These are phyloP conservation scores for Mionectes olivaceus DNA, from an alignment of 2,797 vertebrate genomes.

Conservation along the genomic window DNA sequence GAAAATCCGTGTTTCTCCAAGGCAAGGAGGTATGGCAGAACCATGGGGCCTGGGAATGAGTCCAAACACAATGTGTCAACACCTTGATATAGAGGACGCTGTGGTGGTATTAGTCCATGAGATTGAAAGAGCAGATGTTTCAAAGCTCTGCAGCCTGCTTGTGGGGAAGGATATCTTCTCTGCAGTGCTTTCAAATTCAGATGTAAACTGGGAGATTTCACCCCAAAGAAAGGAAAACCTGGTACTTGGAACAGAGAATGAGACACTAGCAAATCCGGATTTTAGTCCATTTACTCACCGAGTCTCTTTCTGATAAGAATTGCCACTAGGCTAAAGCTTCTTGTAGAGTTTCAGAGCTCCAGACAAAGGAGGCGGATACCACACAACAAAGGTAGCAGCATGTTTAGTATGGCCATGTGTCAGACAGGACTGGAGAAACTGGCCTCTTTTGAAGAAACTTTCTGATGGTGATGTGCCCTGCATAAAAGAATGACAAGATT, in stretches of 20 bases:
- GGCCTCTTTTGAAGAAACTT: background rate
- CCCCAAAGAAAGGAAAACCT: background rate
- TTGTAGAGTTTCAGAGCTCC: background rate
- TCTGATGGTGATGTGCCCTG: background rate
- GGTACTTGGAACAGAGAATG: background rate
- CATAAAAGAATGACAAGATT: background rate
- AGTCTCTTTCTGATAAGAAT: background rate
- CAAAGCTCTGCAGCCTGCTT: background rate
- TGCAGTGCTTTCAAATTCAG: background rate
- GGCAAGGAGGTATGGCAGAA: background rate
- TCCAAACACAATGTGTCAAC: background rate
- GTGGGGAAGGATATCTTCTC: background rate
- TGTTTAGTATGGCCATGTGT: accelerated
- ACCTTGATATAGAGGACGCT: background rate
- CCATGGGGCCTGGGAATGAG: background rate
- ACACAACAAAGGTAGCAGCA: background rate
- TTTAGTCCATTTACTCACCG: background rate
- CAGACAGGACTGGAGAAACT: background rate
- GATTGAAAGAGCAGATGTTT: background rate
- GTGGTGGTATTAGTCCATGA: background rate
- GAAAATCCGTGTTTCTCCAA: background rate
- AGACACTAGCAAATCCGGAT: background rate
- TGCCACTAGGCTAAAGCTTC: background rate
- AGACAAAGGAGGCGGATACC: background rate
- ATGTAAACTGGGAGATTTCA: background rate